Base-by-base conservation (phyloP, 2,888 invertebrate species). In the Phalangium opilio region DNA sequence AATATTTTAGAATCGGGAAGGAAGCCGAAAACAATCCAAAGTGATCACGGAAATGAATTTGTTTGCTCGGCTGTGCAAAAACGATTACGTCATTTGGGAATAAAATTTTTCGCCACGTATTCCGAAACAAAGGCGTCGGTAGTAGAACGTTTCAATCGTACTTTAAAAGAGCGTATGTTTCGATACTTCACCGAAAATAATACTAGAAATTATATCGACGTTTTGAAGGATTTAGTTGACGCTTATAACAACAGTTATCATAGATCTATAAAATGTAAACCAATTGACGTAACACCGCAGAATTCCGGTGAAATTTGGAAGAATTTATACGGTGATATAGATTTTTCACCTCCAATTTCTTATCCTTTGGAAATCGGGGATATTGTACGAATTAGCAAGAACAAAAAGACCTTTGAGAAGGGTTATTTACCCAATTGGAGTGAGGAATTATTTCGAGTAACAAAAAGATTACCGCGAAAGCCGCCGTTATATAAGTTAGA, bases 101-200 rank as follows among this genome's bases (percentile, higher is more conserved):
- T 57, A 1, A 18, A 53, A 17, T 59, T 55, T 52, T 58, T 59
- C 36, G 55, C 55, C 1, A 58, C 60, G 1, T 48, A 57, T 10
- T 59, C 59, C 49, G 55, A 60, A 36, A 56, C 57, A 5, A 64
- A 65, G 52, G 59, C 60, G 2, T 49, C 55, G 1, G 49, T 63
- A 3, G 55, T 60, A 3, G 64, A 64, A 53, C 43, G 64, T 4
- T 60, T 60, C 12, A 58, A 62, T 50, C 43, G 61, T 44, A 63
- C 60, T 3, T 34, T 63, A 12, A 62, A 63, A 61, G 51, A 53
- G 55, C 20, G 56, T 42, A 43, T 50, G 45, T 43, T 32, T 41
- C 48, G 45, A 21, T 50, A 50, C 14, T 50, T 48, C 15, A 50
- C 50, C 15, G 39, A 42, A 20, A 21, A 14, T 21, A 45, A 47